These are phyloP conservation scores for Brachyistius frenatus DNA, from an alignment of 2,113 vertebrate genomes.

Conservation along the genomic window DNA sequence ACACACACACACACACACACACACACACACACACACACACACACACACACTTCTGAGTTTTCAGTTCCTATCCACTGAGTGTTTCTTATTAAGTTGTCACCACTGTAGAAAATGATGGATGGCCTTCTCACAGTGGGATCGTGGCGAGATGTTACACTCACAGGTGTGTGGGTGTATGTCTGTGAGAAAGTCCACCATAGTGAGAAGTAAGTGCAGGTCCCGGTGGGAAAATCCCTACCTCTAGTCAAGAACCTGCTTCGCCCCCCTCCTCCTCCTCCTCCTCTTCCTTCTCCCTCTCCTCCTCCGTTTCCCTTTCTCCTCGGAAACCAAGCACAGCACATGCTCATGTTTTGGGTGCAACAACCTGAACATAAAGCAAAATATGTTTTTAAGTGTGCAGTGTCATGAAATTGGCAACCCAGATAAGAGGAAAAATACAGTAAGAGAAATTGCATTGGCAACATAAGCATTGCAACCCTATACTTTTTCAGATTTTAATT, in stretches of 20 bases:
- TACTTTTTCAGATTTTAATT: too few relatives aligned
- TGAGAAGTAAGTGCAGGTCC: constrained; percentile 27
- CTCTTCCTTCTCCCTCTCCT: constrained; percentile 18
- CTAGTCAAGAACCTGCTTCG: constrained; percentile 56
- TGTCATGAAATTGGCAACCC: neutral
- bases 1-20: neutral
- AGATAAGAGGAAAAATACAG: neutral
- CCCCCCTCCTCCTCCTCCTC: neutral
- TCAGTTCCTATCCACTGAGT: too few relatives aligned
- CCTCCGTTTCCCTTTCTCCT: constrained; percentile 26
- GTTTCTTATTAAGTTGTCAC: too few relatives aligned
- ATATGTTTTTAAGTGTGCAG: constrained; percentile 24
- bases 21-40: neutral
- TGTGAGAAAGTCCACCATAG: constrained; percentile 1
- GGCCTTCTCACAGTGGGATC: constrained; percentile 6
- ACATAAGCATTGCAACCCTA: too few relatives aligned
- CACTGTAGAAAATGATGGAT: constrained; percentile 39
- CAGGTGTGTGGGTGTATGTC: constrained; percentile 47
- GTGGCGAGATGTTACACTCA: constrained; percentile 35
- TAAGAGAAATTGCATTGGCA: too few relatives aligned
- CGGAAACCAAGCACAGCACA: constrained; percentile 52
- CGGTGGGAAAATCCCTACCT: constrained; percentile 76
- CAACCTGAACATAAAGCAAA: constrained; percentile 11
- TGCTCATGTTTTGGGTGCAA: constrained; percentile 22
- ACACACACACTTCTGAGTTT: too few relatives aligned